Base-by-base conservation (phyloP, 2,113 vertebrate genomes). In the Melanostigma gelatinosum region DNA sequence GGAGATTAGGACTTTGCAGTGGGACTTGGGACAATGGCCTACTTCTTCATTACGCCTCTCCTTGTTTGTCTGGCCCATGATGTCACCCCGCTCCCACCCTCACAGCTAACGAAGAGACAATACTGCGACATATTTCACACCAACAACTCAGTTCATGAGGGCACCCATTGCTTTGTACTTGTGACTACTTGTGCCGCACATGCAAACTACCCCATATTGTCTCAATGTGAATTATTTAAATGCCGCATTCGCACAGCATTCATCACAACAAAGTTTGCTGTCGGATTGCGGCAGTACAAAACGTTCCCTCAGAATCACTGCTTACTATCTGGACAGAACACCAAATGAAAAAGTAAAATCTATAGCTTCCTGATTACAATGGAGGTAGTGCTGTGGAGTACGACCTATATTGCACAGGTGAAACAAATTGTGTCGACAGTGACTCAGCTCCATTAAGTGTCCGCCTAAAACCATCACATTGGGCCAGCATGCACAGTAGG, bases 31-130 rank as follows among this genome's bases (percentile, higher is more conserved):
- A 85, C 82, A 86, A 75, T 68, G 79, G 58, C 83, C 83, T 70
- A 80, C 29, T 75, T 86, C 29, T 63, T 16, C 34, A 74, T 82
- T 77, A 82, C 88, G 88, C 86, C 72, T 74, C 27, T 66, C 70
- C 18, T 77, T 84, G 84, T 86, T 80, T 55, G 67, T 75, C 61
- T 46, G 61, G 66, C 52, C 68, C 11, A 34, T 83, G 52, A 85
- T n/a, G 22, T 75, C 75, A 58, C 54, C 20, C 11, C 10, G 38
- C 22, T 40, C 20, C 18, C 55, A 42, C 58, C 58, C 60, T 77
- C 69, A 27, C 44, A 63, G 64, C 64, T 54, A 52, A 34, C 24
- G 20, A 8, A 50, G 55, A 61, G 8, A 74, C 44, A 50, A 12
- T 1, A 38, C 32, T 8, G 8, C 8, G 2, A 42, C 46, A 67